Evolutionary conservation across 2,797 vertebrate species (phyloP).

Genomic region (Pempheris klunzingeri): DNA sequence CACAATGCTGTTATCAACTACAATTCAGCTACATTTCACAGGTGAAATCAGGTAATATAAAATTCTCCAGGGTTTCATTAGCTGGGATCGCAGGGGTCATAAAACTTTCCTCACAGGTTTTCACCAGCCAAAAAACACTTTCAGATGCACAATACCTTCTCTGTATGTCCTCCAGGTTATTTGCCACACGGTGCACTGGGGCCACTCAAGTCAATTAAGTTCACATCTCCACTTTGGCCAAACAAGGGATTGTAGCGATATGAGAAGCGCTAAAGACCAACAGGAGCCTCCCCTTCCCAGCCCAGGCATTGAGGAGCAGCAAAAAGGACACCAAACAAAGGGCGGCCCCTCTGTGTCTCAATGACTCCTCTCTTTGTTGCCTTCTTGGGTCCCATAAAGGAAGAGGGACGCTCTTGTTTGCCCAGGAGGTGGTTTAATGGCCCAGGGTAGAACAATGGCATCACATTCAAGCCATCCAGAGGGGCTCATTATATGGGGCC

Average conservation of each 20-base stretch:
- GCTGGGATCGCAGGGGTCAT: conserved; percentile 35
- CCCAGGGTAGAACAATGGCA: conserved; percentile 91
- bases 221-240: conserved; percentile 97
- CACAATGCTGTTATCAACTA: conserved; percentile 10
- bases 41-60: conserved; percentile 52
- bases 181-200: conserved; percentile 78
- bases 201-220: conserved; percentile 97
- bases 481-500: conserved; percentile 93
- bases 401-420: conserved; percentile 96
- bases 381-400: conserved; percentile 91
- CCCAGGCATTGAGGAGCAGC: conserved; percentile 92
- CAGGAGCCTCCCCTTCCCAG: conserved; percentile 94
- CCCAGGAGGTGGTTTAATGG: conserved; percentile 97
- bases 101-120: conserved; percentile 66
- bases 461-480: conserved; percentile 91
- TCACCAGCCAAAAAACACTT: conserved; percentile 71
- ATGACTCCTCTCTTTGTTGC: conserved; percentile 92
- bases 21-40: conserved; percentile 29
- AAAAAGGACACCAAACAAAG: conserved; percentile 95
- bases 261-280: conserved; percentile 93
- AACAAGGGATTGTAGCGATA: conserved; percentile 92
- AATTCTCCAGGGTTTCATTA: conserved; percentile 74
- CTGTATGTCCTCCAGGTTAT: conserved; percentile 80
- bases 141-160: conserved; percentile 77
- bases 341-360: conserved; percentile 92